phyloP scores from a whole-genome alignment of 2,113 vertebrate genomes.

The Cottus gobio region DNA sequence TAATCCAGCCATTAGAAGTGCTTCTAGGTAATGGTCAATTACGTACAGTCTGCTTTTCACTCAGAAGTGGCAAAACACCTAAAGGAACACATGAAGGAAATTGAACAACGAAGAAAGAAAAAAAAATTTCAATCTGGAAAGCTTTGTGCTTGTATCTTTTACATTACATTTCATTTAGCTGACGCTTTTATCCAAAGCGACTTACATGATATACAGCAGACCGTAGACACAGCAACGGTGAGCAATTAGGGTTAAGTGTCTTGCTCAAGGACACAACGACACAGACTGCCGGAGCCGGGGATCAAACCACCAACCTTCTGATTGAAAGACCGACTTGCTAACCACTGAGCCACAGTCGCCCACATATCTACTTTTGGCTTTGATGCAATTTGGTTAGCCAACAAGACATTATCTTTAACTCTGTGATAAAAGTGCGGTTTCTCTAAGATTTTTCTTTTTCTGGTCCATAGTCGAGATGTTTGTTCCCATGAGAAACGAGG shows the following conservation, averaged over 20 bases:
- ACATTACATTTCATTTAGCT: too few species aligned
- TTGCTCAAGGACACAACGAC: too few species aligned
- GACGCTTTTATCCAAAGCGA: too few species aligned
- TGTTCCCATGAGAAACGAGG: conserved; percentile 56
- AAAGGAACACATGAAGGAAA: not conserved
- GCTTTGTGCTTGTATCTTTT: not conserved
- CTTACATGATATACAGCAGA: too few species aligned
- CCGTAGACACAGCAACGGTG: too few species aligned
- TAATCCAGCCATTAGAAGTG: not conserved
- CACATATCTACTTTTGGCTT: conserved; percentile 4
- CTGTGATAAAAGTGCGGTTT: not conserved
- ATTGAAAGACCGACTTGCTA: too few species aligned
- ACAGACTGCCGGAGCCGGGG: too few species aligned
- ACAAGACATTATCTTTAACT: conserved; percentile 7
- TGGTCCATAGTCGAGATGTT: conserved; percentile 37
- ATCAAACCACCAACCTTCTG: too few species aligned
- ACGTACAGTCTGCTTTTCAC: conserved; percentile 20
- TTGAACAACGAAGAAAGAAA: not conserved
- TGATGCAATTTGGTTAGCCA: not conserved
- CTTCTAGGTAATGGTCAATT: conserved; percentile 27
- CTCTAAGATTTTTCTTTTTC: conserved; percentile 27
- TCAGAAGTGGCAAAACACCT: conserved; percentile 5
- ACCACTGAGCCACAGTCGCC: too few species aligned
- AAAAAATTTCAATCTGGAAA: not conserved
- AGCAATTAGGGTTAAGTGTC: too few species aligned